Base-by-base conservation (phyloP, 2,113 vertebrate species). In the Oplegnathus fasciatus region DNA sequence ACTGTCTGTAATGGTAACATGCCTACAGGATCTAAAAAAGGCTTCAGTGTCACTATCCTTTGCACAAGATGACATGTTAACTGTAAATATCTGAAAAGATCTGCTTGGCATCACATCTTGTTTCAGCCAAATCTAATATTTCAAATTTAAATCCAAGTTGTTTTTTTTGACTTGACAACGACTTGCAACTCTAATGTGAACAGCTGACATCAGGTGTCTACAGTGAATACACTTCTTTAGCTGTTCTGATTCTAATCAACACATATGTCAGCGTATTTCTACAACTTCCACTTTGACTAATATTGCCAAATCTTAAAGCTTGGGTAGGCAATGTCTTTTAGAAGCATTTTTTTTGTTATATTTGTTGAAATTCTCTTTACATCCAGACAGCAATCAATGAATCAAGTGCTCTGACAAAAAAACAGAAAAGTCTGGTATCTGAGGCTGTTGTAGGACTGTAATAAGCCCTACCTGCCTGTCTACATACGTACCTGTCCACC, bases 1-100 rank as follows among this genome's bases (percentile, higher is more conserved):
- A 83, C 57, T 6, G 85, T 94, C 75, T 91, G 84, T 58, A 89
- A 94, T 26, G 94, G 95, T 95, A 89, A 92, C 54, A 24, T 2
- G 8, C 4, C 15, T 69, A 5, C 78, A 78, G 8, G n/a, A 22
- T n/a, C 58, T 18, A 11, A 30, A 54, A 44, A 57, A 28, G 8
- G 1, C 3, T 52, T 37, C 22, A 48, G 1, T 74, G 26, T 48
- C 0, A 0, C 5, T 26, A 10, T 34, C 3, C 30, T 32, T 32
- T 18, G 4, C 1, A 1, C 55, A 48, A 13, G 22, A 40, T 52
- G 42, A 75, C 11, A 20, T n/a, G 24, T 42, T 34, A 18, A 6
- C 7, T n/a, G 15, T 28, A 37, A 74, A 58, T 22, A 57, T 34
- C 50, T 57, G 6, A 34, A 28, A 30, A 22, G 2, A 13, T 34